Evolutionary conservation across 2,113 vertebrate genomes (phyloP).

Genomic region (Ciconia stormi): DNA sequence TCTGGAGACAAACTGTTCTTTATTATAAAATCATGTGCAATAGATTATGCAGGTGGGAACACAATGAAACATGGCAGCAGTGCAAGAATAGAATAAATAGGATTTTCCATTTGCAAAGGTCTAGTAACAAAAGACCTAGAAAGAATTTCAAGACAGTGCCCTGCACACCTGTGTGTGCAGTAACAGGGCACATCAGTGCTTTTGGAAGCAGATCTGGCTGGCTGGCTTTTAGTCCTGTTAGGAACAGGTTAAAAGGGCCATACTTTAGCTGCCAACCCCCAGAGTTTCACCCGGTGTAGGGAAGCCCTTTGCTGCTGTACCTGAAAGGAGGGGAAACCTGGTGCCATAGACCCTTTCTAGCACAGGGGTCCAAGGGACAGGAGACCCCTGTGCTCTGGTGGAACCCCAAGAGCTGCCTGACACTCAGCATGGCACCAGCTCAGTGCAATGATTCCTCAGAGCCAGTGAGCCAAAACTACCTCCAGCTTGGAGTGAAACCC

Average conservation of each 20-base stretch:
- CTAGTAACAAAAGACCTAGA: background rate
- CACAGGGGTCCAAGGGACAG: background rate
- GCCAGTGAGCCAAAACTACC: background rate
- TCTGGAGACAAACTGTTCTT: background rate
- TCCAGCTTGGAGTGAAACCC: background rate
- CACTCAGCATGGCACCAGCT: background rate
- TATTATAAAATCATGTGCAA: background rate
- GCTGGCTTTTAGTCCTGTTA: background rate
- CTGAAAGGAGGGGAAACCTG: background rate
- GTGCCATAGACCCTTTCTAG: background rate
- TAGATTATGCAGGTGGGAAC: background rate
- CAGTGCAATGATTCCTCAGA: background rate
- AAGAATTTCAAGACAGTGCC: background rate
- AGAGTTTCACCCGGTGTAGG: background rate
- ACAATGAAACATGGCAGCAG: background rate
- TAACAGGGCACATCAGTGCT: background rate
- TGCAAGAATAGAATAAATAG: background rate
- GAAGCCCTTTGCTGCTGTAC: background rate
- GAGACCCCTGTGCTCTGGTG: background rate
- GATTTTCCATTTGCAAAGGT: background rate
- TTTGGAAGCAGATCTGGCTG: background rate
- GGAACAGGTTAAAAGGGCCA: background rate
- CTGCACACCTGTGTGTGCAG: fast-evolving
- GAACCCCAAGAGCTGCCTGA: background rate
- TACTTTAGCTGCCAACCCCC: background rate